Base-by-base conservation (phyloP, 1,140 invertebrate species). In the Pararge aegeria region DNA sequence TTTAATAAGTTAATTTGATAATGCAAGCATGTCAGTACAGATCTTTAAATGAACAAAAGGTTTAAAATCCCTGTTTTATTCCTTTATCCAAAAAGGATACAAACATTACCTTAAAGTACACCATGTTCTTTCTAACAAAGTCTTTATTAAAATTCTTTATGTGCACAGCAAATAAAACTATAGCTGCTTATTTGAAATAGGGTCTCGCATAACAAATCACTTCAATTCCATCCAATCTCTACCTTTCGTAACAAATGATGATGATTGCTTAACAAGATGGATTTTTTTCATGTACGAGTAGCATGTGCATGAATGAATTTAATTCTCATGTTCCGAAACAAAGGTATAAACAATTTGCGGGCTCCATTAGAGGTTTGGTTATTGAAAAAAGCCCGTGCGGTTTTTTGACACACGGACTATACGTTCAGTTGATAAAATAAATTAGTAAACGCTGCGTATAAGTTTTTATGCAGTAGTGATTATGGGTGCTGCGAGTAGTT, bases 331-430 rank as follows among this genome's bases (percentile, higher is more conserved):
- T 63, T 61, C 57, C 68, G 75, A 82, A 85, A 87, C 83, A 86
- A 85, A 84, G 71, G 71, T 53, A 78, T 64, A 75, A 78, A 81
- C 75, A 80, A 85, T 85, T 84, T 80, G 81, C 73, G 60, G 68
- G 64, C 40, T 60, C 71, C 68, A 84, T 83, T 82, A 80, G 66
- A 68, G 55, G 70, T 66, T 64, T 29, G 55, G 58, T 61, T 76
- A 73, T 73, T 78, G 65, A 75, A 81, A 76, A n/a, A 79, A 75
- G 56, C 40, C 9, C 18, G 61, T 55, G 62, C 42, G 18, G 7
- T 12, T 61, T 60, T 34, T 18, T 21, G 13, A 74, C 63, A 70
- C 46, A 75, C 46, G 42, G 67, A 5, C 9, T 19, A n/a, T 3
- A 1, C n/a, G 50, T 54, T 60, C 6, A 42, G n/a, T 12, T 5